Base-by-base conservation (phyloP, 2,113 vertebrate species). In the Emydura subglobosa region DNA sequence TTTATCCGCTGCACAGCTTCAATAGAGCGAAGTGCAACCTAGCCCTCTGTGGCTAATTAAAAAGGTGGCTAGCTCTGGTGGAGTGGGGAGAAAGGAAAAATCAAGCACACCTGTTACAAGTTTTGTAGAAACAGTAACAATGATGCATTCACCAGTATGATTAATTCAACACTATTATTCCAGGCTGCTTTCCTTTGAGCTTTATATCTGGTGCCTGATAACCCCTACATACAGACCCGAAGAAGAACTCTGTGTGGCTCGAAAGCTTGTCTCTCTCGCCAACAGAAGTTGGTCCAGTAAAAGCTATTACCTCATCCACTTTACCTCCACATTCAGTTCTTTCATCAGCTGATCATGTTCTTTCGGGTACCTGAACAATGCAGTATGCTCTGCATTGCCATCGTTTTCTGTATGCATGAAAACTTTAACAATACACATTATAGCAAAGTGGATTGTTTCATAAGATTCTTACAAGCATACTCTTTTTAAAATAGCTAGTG, bases 31-130 rank as follows among this genome's bases (percentile, higher is more conserved):
- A 39, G 24, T 76, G 24, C 10, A 76, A 27, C 72, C 22, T 68
- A 68, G 61, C 34, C 42, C 34, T n/a, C 21, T 24, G 22, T 42
- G 5, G 24, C 1, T 57, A 11, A 91, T 83, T 2, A 14, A 79
- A 19, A 76, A 68, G 0, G 0, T 89, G 27, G 39, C 22, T 7
- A 13, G 7, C 1, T 13, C 3, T 0, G 2, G 68, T 59, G 10
- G 72, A 65, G 39, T 50, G 84, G 5, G 83, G 17, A 14, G 22
- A 85, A 78, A 90, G 16, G 16, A 86, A 0, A 0, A n/a, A 3
- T 25, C 29, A 79, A 31, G 21, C 7, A 89, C 61, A 74, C 5
- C 13, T 61, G 86, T 61, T 7, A 2, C 42, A 50, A 5, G 76
- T 5, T 29, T 87, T 95, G 83, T 14, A 89, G 79, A 91, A 78